Percentiles rank a stretch among this genome's conserved stretches.
phyloP scores from a whole-genome alignment of 2,797 vertebrate species.

The Aselliscus stoliczkanus region DNA sequence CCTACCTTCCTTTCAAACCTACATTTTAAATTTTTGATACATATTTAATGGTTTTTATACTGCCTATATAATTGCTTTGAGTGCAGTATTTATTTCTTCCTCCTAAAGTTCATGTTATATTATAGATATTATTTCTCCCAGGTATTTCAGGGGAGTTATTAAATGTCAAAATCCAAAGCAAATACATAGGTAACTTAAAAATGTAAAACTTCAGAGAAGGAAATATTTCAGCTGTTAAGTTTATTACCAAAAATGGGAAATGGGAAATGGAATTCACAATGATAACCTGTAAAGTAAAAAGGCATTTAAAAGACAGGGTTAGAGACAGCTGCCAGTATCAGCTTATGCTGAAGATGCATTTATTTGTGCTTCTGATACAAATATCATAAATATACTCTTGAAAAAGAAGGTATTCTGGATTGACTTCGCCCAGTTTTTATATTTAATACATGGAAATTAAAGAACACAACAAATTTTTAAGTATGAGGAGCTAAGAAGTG shows the following conservation, averaged over 20 bases:
- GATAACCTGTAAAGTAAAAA: slow-evolving; percentile 11
- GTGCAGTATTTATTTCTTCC: slow-evolving; percentile 39
- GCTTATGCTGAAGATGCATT: background rate
- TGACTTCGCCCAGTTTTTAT: background rate
- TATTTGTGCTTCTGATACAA: background rate
- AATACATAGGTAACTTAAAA: slow-evolving; percentile 50
- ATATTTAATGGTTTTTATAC: slow-evolving; percentile 46
- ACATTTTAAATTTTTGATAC: background rate
- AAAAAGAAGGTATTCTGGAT: background rate
- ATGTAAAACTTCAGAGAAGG: slow-evolving; percentile 42
- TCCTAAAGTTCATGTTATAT: slow-evolving; percentile 15
- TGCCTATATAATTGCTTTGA: slow-evolving; percentile 17
- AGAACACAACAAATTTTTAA: background rate
- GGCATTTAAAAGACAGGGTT: background rate
- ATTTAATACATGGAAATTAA: slow-evolving; percentile 25
- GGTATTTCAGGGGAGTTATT: slow-evolving; percentile 68
- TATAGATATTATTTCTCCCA: slow-evolving; percentile 8
- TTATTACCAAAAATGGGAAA: slow-evolving; percentile 49
- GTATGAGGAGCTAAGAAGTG: background rate
- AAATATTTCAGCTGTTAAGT: slow-evolving; percentile 26
- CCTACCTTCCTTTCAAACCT: slow-evolving; percentile 18
- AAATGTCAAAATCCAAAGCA: slow-evolving; percentile 67
- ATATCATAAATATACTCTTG: background rate
- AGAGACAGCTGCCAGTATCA: background rate
- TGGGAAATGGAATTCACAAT: slow-evolving; percentile 18